A percentile compares a stretch with the other conserved stretches of the same genome.
Evolutionary conservation across 2,888 invertebrate species (phyloP).

Genomic region (Malacosoma neustria): DNA sequence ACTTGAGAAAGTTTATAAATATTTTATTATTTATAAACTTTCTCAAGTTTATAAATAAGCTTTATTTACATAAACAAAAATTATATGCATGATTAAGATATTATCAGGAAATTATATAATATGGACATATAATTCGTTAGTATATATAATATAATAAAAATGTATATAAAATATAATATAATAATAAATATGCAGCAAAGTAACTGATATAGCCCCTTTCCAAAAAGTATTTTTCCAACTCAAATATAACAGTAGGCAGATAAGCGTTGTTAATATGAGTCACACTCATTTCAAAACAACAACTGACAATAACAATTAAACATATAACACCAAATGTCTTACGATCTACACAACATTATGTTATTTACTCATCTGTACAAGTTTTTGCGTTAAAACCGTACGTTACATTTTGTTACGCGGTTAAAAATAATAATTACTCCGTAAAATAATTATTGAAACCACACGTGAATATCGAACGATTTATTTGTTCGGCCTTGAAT

Average conservation of each 20-base stretch:
- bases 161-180: no score
- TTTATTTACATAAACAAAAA: no score
- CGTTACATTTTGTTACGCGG: neutral
- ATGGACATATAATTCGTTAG: no score
- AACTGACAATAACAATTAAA: no score
- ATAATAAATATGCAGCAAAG: neutral
- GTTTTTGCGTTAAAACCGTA: neutral
- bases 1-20: no score
- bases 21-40: no score
- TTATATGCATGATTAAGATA: no score
- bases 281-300: neutral
- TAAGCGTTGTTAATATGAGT: neutral
- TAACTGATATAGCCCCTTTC: no score
- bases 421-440: conserved; percentile 1
- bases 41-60: no score
- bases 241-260: neutral
- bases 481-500: conserved; percentile 40
- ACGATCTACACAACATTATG: neutral
- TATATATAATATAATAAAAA: no score
- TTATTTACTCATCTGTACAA: neutral
- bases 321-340: neutral
- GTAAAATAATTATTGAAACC: conserved; percentile 11
- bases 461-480: conserved; percentile 21
- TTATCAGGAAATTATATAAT: no score
- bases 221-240: neutral